Base-by-base conservation (phyloP, 2,888 invertebrate genomes). In the Cabera pusaria region DNA sequence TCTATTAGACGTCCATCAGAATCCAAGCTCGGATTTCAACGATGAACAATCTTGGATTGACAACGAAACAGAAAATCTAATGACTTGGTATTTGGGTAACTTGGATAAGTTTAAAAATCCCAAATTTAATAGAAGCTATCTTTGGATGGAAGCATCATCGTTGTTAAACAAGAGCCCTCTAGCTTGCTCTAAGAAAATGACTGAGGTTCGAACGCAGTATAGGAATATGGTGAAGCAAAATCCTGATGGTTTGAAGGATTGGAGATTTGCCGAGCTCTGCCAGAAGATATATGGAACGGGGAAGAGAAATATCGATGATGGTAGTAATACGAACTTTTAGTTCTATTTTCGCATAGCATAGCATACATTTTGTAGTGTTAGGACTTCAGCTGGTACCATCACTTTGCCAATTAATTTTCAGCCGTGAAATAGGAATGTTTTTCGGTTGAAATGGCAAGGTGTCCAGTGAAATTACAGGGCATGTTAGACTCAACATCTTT, bases 281-380 rank as follows among this genome's bases (percentile, higher is more conserved):
- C 84, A 85, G 49, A 81, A 86, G 49, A 88, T 88, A 7, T 88
- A 87, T 54, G 87, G 87, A 0, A 86, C 84, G 0, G 87, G 86
- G 0, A 85, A 79, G 45, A 83, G 70, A 35, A 60, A 44, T 2
- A 47, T 9, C 1, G 1, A 6, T 19, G 26, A 2, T 26, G 37
- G 7, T n/a, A n/a, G n/a, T n/a, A n/a, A n/a, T n/a, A n/a, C n/a
- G n/a, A n/a, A n/a, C n/a, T n/a, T n/a, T n/a, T n/a, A n/a, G n/a
- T n/a, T n/a, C n/a, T n/a, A n/a, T n/a, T n/a, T n/a, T n/a, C n/a
- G n/a, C n/a, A n/a, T n/a, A n/a, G n/a, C n/a, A n/a, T n/a, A n/a
- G n/a, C n/a, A n/a, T n/a, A n/a, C n/a, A n/a, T n/a, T n/a, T n/a
- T n/a, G n/a, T n/a, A n/a, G n/a, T n/a, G n/a, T n/a, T n/a, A n/a